These are phyloP conservation scores for Atlantisia rogersi DNA, from an alignment of 2,113 vertebrate genomes.

Conservation along the genomic window DNA sequence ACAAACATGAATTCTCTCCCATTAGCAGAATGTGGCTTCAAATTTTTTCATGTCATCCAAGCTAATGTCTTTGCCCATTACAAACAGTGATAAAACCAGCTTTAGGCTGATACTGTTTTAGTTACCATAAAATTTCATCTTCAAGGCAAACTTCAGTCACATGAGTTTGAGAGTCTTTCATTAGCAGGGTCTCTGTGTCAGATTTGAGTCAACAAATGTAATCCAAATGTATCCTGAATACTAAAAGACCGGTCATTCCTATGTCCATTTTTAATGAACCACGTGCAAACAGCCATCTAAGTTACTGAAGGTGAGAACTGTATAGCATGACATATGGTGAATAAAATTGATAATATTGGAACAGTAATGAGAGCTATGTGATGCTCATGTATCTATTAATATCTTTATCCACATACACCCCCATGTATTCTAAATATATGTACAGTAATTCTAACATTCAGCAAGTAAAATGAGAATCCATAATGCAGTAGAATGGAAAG, in stretches of 20 bases:
- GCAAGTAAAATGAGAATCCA: constrained; percentile 52
- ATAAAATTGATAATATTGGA: constrained; percentile 55
- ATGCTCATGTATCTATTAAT: constrained; percentile 67
- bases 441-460: constrained; percentile 58
- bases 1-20: not conserved
- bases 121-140: not conserved
- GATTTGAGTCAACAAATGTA: not conserved
- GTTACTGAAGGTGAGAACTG: constrained; percentile 19
- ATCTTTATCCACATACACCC: constrained; percentile 61
- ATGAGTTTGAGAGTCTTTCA: not conserved
- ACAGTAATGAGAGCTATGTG: constrained; percentile 54
- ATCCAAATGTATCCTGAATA: not conserved
- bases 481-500: constrained; percentile 28
- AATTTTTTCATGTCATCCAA: not conserved
- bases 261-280: constrained; percentile 2
- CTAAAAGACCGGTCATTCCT: not conserved
- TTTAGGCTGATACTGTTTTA: not conserved
- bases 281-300: not conserved
- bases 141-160: not conserved
- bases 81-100: not conserved
- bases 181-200: not conserved
- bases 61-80: not conserved
- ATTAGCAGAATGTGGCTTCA: not conserved
- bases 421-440: constrained; percentile 64
- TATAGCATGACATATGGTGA: not conserved